Conservation (phyloP, 2,113 vertebrate genomes). For the Notechis scutatus region DNA sequence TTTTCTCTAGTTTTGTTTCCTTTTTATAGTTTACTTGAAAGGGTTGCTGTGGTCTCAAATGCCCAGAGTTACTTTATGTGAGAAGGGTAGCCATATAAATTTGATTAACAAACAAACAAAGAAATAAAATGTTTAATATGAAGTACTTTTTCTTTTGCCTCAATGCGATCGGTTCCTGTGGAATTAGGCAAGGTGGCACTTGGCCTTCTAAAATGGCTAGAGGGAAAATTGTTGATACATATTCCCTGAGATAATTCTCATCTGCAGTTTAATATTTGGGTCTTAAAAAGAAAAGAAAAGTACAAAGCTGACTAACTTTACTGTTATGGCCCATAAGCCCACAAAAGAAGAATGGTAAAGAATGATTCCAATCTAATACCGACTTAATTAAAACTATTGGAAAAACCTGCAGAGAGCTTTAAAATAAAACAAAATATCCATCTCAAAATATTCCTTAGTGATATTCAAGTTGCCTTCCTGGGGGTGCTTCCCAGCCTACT, state of each 20-base stretch:
- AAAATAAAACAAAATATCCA: constrained; percentile 19
- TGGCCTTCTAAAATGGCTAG: neutral
- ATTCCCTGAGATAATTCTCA: neutral
- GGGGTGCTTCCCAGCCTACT: neutral
- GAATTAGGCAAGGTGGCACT: neutral
- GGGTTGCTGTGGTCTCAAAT: too few relatives aligned
- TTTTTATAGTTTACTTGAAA: neutral
- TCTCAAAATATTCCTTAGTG: constrained; percentile 7
- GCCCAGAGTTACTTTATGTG: neutral
- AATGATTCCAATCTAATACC: constrained; percentile 6
- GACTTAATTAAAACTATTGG: neutral
- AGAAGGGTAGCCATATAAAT: neutral
- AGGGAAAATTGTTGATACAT: neutral
- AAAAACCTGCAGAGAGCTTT: constrained; percentile 11
- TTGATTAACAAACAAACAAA: neutral
- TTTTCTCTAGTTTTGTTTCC: neutral
- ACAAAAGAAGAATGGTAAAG: constrained; percentile 21
- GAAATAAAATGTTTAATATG: neutral
- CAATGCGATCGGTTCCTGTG: neutral
- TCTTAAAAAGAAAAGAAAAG: neutral
- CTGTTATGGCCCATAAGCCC: neutral
- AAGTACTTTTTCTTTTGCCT: neutral
- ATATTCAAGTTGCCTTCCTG: neutral
- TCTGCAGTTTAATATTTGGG: neutral
- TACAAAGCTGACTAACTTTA: constrained; percentile 27